Conservation (phyloP, 1,140 invertebrate species). For the Pomacea maculata region DNA sequence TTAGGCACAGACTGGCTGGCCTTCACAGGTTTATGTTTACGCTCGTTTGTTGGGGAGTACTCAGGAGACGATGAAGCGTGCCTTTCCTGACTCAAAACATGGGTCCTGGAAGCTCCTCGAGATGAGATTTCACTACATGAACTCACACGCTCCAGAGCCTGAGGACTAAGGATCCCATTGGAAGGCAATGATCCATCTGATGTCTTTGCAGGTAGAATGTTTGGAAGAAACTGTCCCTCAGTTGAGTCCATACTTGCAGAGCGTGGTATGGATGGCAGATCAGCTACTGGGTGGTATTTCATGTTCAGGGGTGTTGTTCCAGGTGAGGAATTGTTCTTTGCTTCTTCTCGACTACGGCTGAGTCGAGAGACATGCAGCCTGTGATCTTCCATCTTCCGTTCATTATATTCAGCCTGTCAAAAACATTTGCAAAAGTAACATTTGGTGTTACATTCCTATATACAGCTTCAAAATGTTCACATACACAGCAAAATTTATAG, state of each 20-base stretch:
- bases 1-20: conserved; percentile 31
- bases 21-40: conserved; percentile 28
- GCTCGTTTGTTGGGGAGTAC: conserved; percentile 6
- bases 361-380: background rate
- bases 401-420: conserved; percentile 21
- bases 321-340: conserved; percentile 18
- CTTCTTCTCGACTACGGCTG: conserved; percentile 13
- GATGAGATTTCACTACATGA: conserved; percentile 11
- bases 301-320: conserved; percentile 5
- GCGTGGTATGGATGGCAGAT: conserved; percentile 18
- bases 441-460: background rate
- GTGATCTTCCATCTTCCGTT: conserved; percentile 12
- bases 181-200: background rate
- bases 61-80: conserved; percentile 15
- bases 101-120: background rate
- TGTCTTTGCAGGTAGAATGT: conserved; percentile 9
- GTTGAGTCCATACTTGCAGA: conserved; percentile 37
- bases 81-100: background rate
- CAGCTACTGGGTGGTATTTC: background rate
- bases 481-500: too few relatives aligned
- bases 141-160: background rate
- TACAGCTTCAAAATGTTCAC: background rate
- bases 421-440: background rate
- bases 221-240: conserved; percentile 35
- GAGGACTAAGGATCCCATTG: background rate